Evolutionary conservation across 2,113 vertebrate genomes (phyloP), one percentile per base, ranked within the genome.

Genomic region (Gambusia holbrooki): DNA sequence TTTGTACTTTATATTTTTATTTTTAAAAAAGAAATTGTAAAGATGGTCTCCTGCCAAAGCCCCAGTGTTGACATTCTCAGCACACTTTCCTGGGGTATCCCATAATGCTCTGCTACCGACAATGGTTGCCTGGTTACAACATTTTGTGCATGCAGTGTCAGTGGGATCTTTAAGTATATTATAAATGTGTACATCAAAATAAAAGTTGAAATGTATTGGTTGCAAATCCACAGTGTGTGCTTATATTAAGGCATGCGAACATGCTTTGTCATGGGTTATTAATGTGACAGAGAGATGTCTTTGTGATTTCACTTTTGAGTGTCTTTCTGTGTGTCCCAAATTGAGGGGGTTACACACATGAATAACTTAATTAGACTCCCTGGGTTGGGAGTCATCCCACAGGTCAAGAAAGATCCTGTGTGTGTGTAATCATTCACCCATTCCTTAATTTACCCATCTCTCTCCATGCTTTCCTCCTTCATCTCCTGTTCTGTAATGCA

Each of bases 41-140:
- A 86, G 81, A 86, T 1, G 1, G 77, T 91, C 86, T 88, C 91
- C 90, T 66, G 54, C 28, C 66, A 1, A 19, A 66, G 70, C 79
- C 83, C 84, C 73, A 80, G 79, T 90, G 86, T 93, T 86, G 83
- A 90, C 79, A 92, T 94, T 95, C 93, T 89, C 87, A 85, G 87
- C 90, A 89, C 88, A 85, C 86, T 83, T 94, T 91, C 92, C 91
- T 69, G 76, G 92, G 93, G 92, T 94, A 93, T 95, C 95, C 95
- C 91, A 81, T 91, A 93, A 94, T 95, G 91, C 94, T 93, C 78
- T 66, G 71, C 92, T 93, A 92, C 90, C 85, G 77, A 67, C 73
- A 66, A 71, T 66, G 77, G 89, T 93, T 92, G 88, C 92, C 80
- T 91, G 79, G 92, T 87, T 92, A 94, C 93, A 81, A 89, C 83